Percentiles rank a stretch among this genome's conserved stretches.
phyloP scores from a whole-genome alignment of 2,888 invertebrate genomes.

The Hemithea aestivaria region DNA sequence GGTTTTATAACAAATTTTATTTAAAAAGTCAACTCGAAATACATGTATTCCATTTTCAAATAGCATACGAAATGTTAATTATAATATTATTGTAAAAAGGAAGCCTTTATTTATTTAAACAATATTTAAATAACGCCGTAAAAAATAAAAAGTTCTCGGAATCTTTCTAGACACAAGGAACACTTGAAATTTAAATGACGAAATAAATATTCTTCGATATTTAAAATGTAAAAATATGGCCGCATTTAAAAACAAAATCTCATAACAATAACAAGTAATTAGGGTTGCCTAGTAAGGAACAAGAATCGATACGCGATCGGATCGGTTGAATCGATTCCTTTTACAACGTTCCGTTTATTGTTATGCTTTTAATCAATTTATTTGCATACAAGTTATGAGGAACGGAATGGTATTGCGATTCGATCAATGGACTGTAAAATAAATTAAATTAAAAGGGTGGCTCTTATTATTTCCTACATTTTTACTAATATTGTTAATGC shows the following conservation, averaged over 20 bases:
- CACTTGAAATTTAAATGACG: no score
- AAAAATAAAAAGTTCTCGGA: no score
- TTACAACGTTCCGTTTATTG: constrained; percentile 60
- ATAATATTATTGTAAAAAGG: no score
- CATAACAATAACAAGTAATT: constrained; percentile 51
- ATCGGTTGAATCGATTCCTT: constrained; percentile 64
- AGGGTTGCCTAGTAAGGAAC: constrained; percentile 68
- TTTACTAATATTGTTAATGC: no score
- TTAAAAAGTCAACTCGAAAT: no score
- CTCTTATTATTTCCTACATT: no score
- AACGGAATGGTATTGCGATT: constrained; percentile 6
- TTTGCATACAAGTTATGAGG: constrained; percentile 36
- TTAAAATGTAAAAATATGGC: constrained; percentile 60
- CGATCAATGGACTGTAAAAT: constrained; percentile 12
- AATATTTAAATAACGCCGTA: no score
- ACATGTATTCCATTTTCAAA: no score
- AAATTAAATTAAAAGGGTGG: constrained; percentile 5
- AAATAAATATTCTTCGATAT: no score
- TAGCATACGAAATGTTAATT: no score
- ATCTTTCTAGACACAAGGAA: no score
- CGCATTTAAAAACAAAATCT: constrained; percentile 5
- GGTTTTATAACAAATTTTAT: not conserved
- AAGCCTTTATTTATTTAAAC: no score
- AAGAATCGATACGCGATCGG: constrained; percentile 62
- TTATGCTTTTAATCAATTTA: constrained; percentile 67